Evolutionary conservation across 1,140 invertebrate species (phyloP), one percentile per base, ranked within the genome.

Genomic region (Penaeus japonicus): DNA sequence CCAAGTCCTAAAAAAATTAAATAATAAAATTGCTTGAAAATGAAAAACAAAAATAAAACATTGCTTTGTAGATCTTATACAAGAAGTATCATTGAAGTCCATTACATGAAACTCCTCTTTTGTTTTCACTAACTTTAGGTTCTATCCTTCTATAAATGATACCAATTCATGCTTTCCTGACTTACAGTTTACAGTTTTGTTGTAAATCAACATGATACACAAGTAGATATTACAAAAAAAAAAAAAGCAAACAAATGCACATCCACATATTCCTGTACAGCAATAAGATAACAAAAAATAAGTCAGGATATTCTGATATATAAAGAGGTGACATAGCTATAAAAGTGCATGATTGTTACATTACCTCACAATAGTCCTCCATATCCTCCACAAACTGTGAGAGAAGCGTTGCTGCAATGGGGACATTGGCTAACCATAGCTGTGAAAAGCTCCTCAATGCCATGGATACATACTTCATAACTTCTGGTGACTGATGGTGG

Each of bases 331-430:
- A 30, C 47, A 4, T 24, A 59, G 54, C 54, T 27, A 12, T 27
- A 54, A 54, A 18, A 53, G 27, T 12, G 1, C 47, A 47, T 47
- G 47, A 47, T 15, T 12, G 15, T 47, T 47, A 47, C 47, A 47
- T 47, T 47, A 89, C 92, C 85, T 94, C 92, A 27, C 93, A 92
- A 92, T 94, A 94, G 24, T 94, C 94, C 90, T 95, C 95, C 93
- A 98, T 97, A 91, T 99, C 98, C 92, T 99, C 98, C 0, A 98
- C 92, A 93, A 99, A 98, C 92, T 99, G 97, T 7, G 95, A 95
- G 0, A 99, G 92, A n/a, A 99, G 92, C 32, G 96, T 96, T 1
- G 97, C 92, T 1, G 97, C 97, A 92, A 99, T 98, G 32, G 95
- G 94, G 22, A 98, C 92, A 93, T 98, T 96, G 4, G 95, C 94